A percentile compares a stretch with the other conserved stretches of the same genome.
phyloP scores from a whole-genome alignment of 2,797 vertebrate species.

The Molossus molossus region DNA sequence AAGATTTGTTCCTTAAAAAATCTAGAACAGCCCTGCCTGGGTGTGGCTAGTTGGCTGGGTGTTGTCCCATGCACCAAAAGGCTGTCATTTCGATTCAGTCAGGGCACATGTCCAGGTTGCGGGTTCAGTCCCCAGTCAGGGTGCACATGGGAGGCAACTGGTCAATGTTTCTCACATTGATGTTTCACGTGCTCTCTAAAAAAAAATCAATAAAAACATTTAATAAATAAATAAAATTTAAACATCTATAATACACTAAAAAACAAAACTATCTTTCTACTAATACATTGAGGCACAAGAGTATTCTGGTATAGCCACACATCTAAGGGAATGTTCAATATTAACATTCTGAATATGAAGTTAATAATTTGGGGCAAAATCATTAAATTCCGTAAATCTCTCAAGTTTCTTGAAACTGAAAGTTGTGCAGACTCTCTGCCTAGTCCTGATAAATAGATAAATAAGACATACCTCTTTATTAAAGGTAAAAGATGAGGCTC shows the following conservation, averaged over 20 bases:
- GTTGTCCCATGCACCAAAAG: no score
- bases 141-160: no score
- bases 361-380: slow-evolving; percentile 68
- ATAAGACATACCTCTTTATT: slow-evolving; percentile 31
- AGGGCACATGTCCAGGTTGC: no score
- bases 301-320: slow-evolving; percentile 15
- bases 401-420: slow-evolving; percentile 59
- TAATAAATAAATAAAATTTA: neutral
- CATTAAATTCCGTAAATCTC: slow-evolving; percentile 45
- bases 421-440: slow-evolving; percentile 31
- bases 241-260: slow-evolving; percentile 15
- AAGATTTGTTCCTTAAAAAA: slow-evolving; percentile 20
- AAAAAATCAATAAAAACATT: no score
- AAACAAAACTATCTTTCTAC: neutral
- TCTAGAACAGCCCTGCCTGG: neutral
- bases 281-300: neutral
- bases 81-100: no score
- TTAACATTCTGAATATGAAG: slow-evolving; percentile 47
- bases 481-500: slow-evolving; percentile 10
- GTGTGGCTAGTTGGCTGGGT: no score
- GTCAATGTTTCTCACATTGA: no score
- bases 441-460: slow-evolving; percentile 18
- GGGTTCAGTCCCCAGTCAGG: no score
- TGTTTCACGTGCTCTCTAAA: no score
- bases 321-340: neutral